A percentile compares a stretch with the other conserved stretches of the same genome.
These are phyloP conservation scores for Agrypnia vestita DNA, from an alignment of 1,140 invertebrate species.

Conservation along the genomic window DNA sequence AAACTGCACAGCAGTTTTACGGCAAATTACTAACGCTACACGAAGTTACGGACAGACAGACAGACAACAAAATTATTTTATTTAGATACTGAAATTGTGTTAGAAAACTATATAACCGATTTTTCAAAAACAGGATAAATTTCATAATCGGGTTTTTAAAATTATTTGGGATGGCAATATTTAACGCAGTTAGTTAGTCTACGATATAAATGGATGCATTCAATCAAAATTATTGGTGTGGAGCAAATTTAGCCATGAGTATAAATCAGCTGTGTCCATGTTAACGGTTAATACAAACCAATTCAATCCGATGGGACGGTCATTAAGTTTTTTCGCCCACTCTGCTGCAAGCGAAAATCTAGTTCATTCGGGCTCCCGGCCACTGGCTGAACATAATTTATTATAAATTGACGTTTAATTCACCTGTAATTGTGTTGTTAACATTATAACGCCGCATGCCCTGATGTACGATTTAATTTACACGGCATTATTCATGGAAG, in stretches of 20 bases:
- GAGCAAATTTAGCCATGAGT: conserved; percentile 22
- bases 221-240: conserved; percentile 6
- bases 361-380: conserved; percentile 24
- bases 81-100: too few species aligned
- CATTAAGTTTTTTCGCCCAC: conserved; percentile 46
- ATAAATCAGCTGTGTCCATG: conserved; percentile 12
- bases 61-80: too few species aligned
- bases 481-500: conserved; percentile 22
- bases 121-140: too few species aligned
- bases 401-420: conserved; percentile 60
- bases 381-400: conserved; percentile 47
- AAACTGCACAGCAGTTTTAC: too few species aligned
- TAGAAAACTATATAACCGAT: too few species aligned
- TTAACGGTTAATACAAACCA: conserved; percentile 27
- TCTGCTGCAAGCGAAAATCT: neutral
- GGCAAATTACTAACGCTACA: too few species aligned
- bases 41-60: too few species aligned
- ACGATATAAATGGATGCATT: neutral
- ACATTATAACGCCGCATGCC: conserved; percentile 33
- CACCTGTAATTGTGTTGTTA: conserved; percentile 61
- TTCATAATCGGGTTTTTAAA: too few species aligned
- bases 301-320: conserved; percentile 19
- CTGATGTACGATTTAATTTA: conserved; percentile 54
- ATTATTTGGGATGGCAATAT: too few species aligned
- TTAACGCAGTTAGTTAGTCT: too few species aligned